Base-by-base conservation (phyloP, 2,888 invertebrate species). In the Tetheella fluctuosa region DNA sequence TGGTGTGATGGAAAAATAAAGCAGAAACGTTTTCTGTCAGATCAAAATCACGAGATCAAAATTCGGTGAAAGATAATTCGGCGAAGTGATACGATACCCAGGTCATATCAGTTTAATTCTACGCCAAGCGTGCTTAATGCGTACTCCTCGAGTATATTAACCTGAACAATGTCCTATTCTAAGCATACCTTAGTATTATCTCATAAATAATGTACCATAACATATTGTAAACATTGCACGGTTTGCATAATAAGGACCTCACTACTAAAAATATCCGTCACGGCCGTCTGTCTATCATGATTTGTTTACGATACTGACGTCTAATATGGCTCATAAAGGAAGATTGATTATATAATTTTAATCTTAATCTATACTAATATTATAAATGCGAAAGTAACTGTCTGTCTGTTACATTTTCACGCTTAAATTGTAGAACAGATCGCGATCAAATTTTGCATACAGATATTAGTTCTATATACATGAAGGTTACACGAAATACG, bases 201-300 rank as follows among this genome's bases (percentile, higher is more conserved):
- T 34, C 61, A 62, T 54, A 61, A 56, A 59, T 61, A 60, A 42
- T 56, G 54, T 62, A 64, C 64, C 58, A 54, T 60, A 54, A 55
- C 37, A 59, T 53, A 59, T 48, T 59, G 62, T 64, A 65, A 65
- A 65, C 63, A 63, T 13, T 20, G 37, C 58, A 53, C 55, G 60
- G 53, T 62, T 62, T 55, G 66, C 63, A 68, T 68, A 55, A 42
- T 60, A 63, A 68, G 59, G 15, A 63, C 25, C 57, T 53, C 53
- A 30, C 20, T 56, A 52, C 57, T 63, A 42, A 55, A 55, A 34
- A 55, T 55, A 55, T 54, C 54, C 20, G 54, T 34, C 20, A 55
- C 23, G 17, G 48, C 10, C 48, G 20, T 20, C 48, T 17, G 10
- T 48, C 48, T 10, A 48, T 20, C 48, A 20, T 34, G 55, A 30